These are phyloP conservation scores for Champsocephalus gunnari DNA, from an alignment of 2,797 vertebrate genomes.

Conservation along the genomic window DNA sequence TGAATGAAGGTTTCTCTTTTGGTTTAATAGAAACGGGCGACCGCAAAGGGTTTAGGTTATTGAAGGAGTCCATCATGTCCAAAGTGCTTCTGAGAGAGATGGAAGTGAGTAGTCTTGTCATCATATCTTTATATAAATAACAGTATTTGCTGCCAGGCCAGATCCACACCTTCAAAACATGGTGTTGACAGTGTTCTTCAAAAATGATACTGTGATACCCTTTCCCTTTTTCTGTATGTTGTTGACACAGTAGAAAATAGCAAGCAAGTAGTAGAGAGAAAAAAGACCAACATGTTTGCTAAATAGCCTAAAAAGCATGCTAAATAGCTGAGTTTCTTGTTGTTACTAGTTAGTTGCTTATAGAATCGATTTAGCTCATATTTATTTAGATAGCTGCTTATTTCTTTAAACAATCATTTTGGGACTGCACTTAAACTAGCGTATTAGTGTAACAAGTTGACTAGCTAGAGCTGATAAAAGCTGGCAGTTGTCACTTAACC, in stretches of 20 bases:
- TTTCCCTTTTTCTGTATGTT: constrained; percentile 58
- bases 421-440: not conserved
- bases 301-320: too few relatives aligned
- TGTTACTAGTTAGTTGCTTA: too few relatives aligned
- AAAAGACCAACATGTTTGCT: constrained; percentile 7
- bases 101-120: constrained; percentile 79
- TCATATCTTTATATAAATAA: constrained; percentile 81
- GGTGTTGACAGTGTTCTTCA: constrained; percentile 54
- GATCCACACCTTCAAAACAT: constrained; percentile 51
- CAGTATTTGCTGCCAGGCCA: constrained; percentile 60
- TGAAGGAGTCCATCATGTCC: constrained; percentile 58
- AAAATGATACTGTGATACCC: constrained; percentile 34
- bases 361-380: too few relatives aligned
- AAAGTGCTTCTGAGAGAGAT: constrained; percentile 84
- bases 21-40: constrained; percentile 50
- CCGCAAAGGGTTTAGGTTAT: constrained; percentile 21
- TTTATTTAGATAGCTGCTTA: not conserved
- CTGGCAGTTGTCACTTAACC: not conserved
- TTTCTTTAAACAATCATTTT: not conserved
- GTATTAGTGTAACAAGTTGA: too few relatives aligned
- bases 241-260: constrained; percentile 25
- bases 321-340: not conserved
- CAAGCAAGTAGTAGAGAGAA: not conserved
- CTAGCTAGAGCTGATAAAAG: too few relatives aligned
- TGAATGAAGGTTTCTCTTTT: constrained; percentile 58